A percentile compares a stretch with the other conserved stretches of the same genome.
Evolutionary conservation across 2,888 invertebrate genomes (phyloP).

Genomic region (Acanthoscelides obtectus): DNA sequence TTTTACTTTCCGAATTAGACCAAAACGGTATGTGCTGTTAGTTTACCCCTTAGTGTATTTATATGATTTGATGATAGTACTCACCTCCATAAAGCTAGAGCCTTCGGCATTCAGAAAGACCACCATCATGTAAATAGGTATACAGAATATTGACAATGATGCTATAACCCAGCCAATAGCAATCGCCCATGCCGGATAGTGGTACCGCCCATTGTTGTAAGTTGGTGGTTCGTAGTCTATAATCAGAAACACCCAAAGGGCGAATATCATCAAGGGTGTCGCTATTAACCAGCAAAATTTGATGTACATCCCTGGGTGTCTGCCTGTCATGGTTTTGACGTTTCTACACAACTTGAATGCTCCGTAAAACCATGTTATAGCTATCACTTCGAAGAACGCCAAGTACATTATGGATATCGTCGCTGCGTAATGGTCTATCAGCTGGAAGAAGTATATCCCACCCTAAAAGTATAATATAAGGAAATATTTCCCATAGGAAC

Average conservation of each 20-base stretch:
- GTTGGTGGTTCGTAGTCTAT: constrained; percentile 84
- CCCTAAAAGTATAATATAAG: too few species aligned
- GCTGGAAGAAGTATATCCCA: constrained; percentile 87
- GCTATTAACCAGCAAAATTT: constrained; percentile 81
- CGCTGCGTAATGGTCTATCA: constrained; percentile 92
- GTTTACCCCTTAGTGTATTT: not conserved
- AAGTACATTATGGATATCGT: constrained; percentile 87
- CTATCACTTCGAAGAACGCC: constrained; percentile 90
- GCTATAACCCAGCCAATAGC: constrained; percentile 84
- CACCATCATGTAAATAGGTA: constrained; percentile 76
- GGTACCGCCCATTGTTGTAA: constrained; percentile 73
- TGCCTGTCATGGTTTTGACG: constrained; percentile 86
- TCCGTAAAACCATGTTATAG: constrained; percentile 89
- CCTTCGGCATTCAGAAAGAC: constrained; percentile 69
- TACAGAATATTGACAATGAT: constrained; percentile 75
- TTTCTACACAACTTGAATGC: constrained; percentile 74
- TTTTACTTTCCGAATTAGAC: too few species aligned
- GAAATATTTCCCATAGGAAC: too few species aligned
- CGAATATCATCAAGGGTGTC: constrained; percentile 75
- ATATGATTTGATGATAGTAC: constrained; percentile 6
- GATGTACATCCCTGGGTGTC: constrained; percentile 74
- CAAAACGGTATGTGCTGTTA: too few species aligned
- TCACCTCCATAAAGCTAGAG: constrained; percentile 66
- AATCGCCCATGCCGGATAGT: constrained; percentile 82
- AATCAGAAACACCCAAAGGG: constrained; percentile 83